phyloP scores from a whole-genome alignment of 1,140 invertebrate species.

The Atta colombica region DNA sequence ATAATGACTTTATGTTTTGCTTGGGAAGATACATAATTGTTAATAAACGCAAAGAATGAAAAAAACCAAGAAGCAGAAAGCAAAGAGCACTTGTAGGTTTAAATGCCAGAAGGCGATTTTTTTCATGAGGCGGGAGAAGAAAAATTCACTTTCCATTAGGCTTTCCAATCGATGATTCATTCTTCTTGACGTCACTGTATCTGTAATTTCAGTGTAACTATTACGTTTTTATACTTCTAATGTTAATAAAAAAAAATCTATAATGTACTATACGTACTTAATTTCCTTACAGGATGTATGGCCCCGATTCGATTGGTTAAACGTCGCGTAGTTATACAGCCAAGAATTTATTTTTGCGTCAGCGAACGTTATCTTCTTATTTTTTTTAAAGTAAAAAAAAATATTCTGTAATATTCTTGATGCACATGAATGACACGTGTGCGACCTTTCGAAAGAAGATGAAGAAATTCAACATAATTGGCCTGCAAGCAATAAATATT shows the following conservation, averaged over 20 bases:
- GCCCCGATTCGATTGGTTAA: conserved; percentile 3
- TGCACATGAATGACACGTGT: not conserved
- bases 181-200: conserved; percentile 10
- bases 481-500: not conserved
- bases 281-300: not conserved
- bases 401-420: not conserved
- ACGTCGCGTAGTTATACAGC: not conserved
- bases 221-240: not conserved
- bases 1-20: no score
- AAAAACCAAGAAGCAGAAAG: no score
- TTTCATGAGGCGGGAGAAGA: not conserved
- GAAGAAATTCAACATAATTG: not conserved
- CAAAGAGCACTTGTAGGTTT: no score
- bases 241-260: not conserved
- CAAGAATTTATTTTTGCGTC: not conserved
- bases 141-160: conserved; percentile 19
- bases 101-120: not conserved
- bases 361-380: not conserved
- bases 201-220: not conserved
- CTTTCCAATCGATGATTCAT: conserved; percentile 25
- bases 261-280: not conserved
- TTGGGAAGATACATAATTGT: no score
- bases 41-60: no score
- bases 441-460: not conserved
- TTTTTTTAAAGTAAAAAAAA: not conserved